Base-by-base conservation (phyloP, 2,888 invertebrate genomes). In the Sepioteuthis lessoniana region DNA sequence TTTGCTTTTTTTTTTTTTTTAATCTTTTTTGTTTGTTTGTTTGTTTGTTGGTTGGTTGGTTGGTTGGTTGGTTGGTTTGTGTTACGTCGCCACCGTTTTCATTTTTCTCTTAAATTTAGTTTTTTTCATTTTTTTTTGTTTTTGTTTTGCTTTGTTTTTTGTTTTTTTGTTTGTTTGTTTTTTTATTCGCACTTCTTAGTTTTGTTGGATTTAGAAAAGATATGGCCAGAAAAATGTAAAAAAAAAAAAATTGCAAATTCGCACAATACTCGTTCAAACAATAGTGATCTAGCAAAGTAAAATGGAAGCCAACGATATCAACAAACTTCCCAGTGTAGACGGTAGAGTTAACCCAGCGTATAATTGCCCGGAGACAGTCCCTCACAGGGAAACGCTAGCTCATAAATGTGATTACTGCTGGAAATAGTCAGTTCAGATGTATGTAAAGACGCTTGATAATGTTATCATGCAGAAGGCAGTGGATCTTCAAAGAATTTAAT, bases 351-450 rank as follows among this genome's bases (percentile, higher is more conserved):
- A n/a, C 76, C 76, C 16, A 76, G 76, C n/a, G n/a, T n/a, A 76
- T 76, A 76, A 76, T 76, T 76, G 76, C 76, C 76, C 76, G 76
- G 76, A 76, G n/a, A 76, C 76, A 35, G 76, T 76, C 76, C n/a
- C 76, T 76, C 76, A 35, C n/a, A 35, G n/a, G 19, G 76, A 76
- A 76, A 35, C n/a, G n/a, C n/a, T 76, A 4, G n/a, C 35, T 35
- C 76, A 76, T 76, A 76, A 76, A 76, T 35, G n/a, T 35, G 76
- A 35, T 76, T 76, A 76, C n/a, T n/a, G n/a, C 19, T n/a, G 76
- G 1, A 76, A 76, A 76, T 76, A 76, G 76, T 4, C 76, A n/a
- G n/a, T 19, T 76, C 4, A 19, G 76, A 76, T 76, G 19, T 76
- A 76, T 76, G n/a, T 13, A 76, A n/a, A 76, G 76, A n/a, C 76